Evolutionary conservation across 2,888 invertebrate species (phyloP).

Genomic region (Lithosia quadra): DNA sequence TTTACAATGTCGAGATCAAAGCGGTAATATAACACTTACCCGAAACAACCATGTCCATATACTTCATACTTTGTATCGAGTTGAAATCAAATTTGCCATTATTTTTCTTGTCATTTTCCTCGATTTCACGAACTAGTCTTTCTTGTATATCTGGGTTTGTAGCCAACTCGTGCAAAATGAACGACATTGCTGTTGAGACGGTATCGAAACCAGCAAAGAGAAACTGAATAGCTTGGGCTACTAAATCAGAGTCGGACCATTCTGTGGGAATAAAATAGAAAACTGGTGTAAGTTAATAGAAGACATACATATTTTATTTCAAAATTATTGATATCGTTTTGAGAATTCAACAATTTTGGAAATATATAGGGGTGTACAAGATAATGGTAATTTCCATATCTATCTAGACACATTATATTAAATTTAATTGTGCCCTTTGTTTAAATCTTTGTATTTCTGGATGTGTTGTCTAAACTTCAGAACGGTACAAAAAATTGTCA

Average conservation of each 20-base stretch:
- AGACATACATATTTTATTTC: not conserved
- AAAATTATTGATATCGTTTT: not conserved
- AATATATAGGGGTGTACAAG: not conserved
- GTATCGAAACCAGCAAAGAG: slow-evolving; percentile 71
- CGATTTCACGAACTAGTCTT: slow-evolving; percentile 63
- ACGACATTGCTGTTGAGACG: slow-evolving; percentile 61
- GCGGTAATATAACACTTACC: slow-evolving; percentile 52
- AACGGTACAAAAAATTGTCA: too few species aligned
- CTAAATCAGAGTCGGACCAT: slow-evolving; percentile 61
- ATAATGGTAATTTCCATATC: too few species aligned
- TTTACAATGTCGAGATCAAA: not conserved
- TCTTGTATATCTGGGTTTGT: slow-evolving; percentile 66
- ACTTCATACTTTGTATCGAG: slow-evolving; percentile 60
- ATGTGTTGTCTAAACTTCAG: too few species aligned
- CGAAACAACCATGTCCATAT: slow-evolving; percentile 83
- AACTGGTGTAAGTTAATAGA: not conserved
- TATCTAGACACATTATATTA: too few species aligned
- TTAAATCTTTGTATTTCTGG: too few species aligned
- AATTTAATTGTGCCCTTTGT: too few species aligned
- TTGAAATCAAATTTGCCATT: slow-evolving; percentile 79
- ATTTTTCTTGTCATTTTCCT: slow-evolving; percentile 56
- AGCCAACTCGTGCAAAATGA: slow-evolving; percentile 65
- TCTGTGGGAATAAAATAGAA: slow-evolving; percentile 32
- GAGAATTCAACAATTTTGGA: not conserved
- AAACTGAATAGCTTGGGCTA: slow-evolving; percentile 66